These are phyloP conservation scores for Lycaena phlaeas DNA, from an alignment of 2,888 invertebrate genomes.

Conservation along the genomic window DNA sequence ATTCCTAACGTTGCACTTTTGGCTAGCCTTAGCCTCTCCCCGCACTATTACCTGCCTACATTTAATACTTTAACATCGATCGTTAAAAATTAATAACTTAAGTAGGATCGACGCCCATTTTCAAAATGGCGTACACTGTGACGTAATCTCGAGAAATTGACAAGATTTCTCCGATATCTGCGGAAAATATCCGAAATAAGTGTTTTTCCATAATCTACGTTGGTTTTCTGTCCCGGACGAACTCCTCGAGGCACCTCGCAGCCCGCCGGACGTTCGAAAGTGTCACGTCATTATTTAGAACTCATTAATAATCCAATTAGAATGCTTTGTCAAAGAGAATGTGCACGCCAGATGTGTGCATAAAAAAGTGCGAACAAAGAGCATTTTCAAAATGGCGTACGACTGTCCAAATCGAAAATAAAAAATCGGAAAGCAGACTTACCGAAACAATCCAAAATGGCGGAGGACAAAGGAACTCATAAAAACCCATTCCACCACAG, in stretches of 20 bases:
- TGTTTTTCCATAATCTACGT: neutral
- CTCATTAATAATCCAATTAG: slow-evolving; percentile 3
- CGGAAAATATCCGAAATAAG: neutral
- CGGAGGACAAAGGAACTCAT: slow-evolving; percentile 32
- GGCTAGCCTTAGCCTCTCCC: no score
- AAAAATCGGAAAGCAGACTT: slow-evolving; percentile 43
- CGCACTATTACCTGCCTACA: no score
- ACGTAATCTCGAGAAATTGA: slow-evolving; percentile 27
- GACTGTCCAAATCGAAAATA: slow-evolving; percentile 21
- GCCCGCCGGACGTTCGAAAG: no score
- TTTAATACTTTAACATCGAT: no score
- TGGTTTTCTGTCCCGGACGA: neutral
- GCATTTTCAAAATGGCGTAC: slow-evolving; percentile 25
- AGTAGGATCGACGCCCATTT: slow-evolving; percentile 37
- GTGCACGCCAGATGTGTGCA: slow-evolving; percentile 17
- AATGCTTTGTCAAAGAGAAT: neutral
- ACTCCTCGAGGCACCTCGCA: neutral
- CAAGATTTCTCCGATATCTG: slow-evolving; percentile 14
- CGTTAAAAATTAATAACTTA: slow-evolving; percentile 7
- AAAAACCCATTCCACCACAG: slow-evolving; percentile 10
- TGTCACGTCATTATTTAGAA: neutral
- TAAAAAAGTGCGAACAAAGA: slow-evolving; percentile 21
- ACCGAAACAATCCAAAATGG: slow-evolving; percentile 41
- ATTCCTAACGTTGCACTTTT: no score
- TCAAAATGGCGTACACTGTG: slow-evolving; percentile 50